phyloP scores from a whole-genome alignment of 1,140 invertebrate genomes.

The Heliconius hewitsoni region DNA sequence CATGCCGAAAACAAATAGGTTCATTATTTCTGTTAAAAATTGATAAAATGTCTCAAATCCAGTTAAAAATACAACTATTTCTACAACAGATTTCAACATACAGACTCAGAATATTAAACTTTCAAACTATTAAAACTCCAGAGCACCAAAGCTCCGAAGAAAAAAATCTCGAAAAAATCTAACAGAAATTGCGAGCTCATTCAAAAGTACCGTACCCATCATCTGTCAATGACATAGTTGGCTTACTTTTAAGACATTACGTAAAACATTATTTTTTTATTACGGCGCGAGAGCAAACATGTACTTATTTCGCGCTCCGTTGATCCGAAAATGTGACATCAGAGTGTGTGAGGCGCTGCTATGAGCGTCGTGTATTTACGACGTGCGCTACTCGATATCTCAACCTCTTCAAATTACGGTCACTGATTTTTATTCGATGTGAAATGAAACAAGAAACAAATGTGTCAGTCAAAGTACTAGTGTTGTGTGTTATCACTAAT shows the following conservation, averaged over 20 bases:
- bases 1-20: neutral
- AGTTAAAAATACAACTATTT: neutral
- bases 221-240: constrained; percentile 62
- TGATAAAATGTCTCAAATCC: neutral
- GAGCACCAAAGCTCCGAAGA: neutral
- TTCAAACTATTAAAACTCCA: neutral
- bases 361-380: constrained; percentile 70
- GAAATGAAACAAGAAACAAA: constrained; percentile 32
- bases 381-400: constrained; percentile 68
- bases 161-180: neutral
- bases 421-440: constrained; percentile 70
- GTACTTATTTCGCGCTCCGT: constrained; percentile 80
- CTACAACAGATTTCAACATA: neutral
- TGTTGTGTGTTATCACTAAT: neutral
- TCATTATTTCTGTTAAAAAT: neutral
- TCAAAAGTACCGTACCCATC: constrained; percentile 28
- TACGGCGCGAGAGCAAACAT: constrained; percentile 74
- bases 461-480: constrained; percentile 4
- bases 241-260: constrained; percentile 67
- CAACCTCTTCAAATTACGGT: constrained; percentile 71
- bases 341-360: constrained; percentile 62
- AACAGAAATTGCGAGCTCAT: neutral
- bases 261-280: constrained; percentile 76
- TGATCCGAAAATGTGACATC: constrained; percentile 79
- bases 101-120: neutral